Evolutionary conservation across 2,113 vertebrate species (phyloP).

Genomic region (Bujurquina vittata): DNA sequence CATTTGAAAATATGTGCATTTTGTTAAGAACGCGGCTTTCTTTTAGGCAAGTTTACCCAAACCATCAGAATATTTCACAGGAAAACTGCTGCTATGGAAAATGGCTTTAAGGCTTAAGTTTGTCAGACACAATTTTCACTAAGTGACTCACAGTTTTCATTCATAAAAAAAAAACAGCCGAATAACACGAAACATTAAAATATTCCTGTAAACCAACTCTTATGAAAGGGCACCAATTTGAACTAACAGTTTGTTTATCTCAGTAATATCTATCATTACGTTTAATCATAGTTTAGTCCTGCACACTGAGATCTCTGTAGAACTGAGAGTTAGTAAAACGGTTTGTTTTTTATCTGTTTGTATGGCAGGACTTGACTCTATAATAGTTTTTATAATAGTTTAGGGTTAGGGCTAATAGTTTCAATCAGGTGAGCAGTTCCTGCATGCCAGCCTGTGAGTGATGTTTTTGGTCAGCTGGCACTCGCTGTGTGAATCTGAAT

Average conservation of each 20-base stretch:
- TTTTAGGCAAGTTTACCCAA: not conserved
- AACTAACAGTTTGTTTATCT: too few relatives aligned
- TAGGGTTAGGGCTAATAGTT: not conserved
- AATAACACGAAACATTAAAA: fast-evolving
- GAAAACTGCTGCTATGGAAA: fast-evolving
- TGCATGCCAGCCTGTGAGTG: not conserved
- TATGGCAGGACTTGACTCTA: not conserved
- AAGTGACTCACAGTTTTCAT: not conserved
- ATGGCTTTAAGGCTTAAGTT: fast-evolving
- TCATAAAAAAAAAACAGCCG: not conserved
- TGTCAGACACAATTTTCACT: fast-evolving
- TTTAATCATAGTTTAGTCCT: fast-evolving
- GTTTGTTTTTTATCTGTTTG: not conserved
- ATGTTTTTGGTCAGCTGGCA: not conserved
- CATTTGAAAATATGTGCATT: not conserved
- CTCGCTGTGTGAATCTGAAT: not conserved
- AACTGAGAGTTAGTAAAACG: fast-evolving
- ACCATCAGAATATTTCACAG: not conserved
- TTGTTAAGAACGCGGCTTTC: too few relatives aligned
- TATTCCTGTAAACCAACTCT: fast-evolving
- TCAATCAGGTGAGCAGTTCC: not conserved
- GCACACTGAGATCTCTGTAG: too few relatives aligned
- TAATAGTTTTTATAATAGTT: too few relatives aligned
- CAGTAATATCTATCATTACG: too few relatives aligned
- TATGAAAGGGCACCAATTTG: fast-evolving